Evolutionary conservation across 2,113 vertebrate species (phyloP).

Genomic region (Pseudonaja textilis): DNA sequence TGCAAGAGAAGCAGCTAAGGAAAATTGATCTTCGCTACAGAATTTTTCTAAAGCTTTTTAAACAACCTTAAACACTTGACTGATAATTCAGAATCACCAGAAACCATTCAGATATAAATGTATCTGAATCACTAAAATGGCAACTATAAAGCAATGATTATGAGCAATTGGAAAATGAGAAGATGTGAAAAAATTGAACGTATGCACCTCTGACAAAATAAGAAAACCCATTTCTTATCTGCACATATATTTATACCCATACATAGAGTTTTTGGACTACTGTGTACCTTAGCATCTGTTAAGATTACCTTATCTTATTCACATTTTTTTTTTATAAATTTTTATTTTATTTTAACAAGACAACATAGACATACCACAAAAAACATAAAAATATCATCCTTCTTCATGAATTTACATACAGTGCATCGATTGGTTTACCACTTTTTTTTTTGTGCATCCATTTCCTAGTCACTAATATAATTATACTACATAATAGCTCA

Average conservation of each 20-base stretch:
- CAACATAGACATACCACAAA: too few species aligned
- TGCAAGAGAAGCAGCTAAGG: conserved; percentile 22
- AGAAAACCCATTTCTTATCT: background rate
- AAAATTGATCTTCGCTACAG: background rate
- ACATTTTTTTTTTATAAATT: too few species aligned
- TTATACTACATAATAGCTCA: too few species aligned
- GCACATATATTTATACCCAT: background rate
- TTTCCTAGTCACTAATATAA: too few species aligned
- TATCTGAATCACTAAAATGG: background rate
- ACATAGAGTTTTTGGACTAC: too few species aligned
- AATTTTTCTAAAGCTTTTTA: background rate
- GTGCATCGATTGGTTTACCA: too few species aligned
- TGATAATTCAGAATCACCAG: background rate
- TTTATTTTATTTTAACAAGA: too few species aligned
- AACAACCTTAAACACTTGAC: conserved; percentile 17
- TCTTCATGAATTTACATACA: too few species aligned
- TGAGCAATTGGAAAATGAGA: background rate
- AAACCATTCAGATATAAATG: background rate
- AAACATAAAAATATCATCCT: too few species aligned
- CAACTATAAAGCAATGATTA: background rate
- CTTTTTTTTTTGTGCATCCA: too few species aligned
- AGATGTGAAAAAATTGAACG: background rate
- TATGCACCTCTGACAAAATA: background rate
- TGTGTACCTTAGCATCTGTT: background rate
- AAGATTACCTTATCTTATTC: background rate